Percentiles rank a stretch among this genome's conserved stretches.
These are phyloP conservation scores for Penaeus indicus DNA, from an alignment of 1,140 invertebrate species.

Conservation along the genomic window DNA sequence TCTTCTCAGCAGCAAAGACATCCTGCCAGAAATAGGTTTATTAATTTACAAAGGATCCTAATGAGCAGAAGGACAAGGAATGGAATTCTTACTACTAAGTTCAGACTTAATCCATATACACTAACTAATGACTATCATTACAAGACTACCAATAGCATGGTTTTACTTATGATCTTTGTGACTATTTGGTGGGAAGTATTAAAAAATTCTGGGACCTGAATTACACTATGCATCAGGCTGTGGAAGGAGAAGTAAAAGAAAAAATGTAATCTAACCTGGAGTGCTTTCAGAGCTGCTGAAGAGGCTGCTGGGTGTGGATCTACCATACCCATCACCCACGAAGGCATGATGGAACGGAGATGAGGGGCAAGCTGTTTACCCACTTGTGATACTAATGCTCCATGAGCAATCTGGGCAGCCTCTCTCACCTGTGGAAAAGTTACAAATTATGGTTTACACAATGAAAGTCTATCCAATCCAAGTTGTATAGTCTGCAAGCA, in stretches of 20 bases:
- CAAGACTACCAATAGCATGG: neutral
- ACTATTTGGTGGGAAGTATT: too few species aligned
- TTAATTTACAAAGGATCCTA: too few species aligned
- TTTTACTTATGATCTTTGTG: constrained; percentile 45
- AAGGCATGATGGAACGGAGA: constrained; percentile 81
- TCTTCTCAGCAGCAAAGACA: constrained; percentile 81
- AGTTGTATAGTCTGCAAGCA: too few species aligned
- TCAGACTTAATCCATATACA: too few species aligned
- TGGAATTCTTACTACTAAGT: too few species aligned
- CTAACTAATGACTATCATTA: neutral
- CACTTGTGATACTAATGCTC: constrained; percentile 77
- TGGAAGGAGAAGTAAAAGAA: too few species aligned
- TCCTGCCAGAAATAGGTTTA: constrained; percentile 69
- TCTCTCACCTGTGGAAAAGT: constrained; percentile 72
- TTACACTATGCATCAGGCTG: too few species aligned
- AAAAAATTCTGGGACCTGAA: too few species aligned
- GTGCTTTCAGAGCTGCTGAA: constrained; percentile 79
- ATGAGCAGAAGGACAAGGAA: too few species aligned
- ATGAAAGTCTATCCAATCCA: neutral
- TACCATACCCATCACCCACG: constrained; percentile 84
- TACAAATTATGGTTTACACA: neutral
- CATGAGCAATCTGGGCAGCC: constrained; percentile 75
- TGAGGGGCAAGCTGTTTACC: constrained; percentile 82
- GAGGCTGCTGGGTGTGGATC: constrained; percentile 86
- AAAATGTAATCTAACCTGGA: constrained; percentile 72